Percentiles rank a stretch among this genome's conserved stretches.
Evolutionary conservation across 1,140 invertebrate genomes (phyloP).

Genomic region (Hirudo medicinalis): DNA sequence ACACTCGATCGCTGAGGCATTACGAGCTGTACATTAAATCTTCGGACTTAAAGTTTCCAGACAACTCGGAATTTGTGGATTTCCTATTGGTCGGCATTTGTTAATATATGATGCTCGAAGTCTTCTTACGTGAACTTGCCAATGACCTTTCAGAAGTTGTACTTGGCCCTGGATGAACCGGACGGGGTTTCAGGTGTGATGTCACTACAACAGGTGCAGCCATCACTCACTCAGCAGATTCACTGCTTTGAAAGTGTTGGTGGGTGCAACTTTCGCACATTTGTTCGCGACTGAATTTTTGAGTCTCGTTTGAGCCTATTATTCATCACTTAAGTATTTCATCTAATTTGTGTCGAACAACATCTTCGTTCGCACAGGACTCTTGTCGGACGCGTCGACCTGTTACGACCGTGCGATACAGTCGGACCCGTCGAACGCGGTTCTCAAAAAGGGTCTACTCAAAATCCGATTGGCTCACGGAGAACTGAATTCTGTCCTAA

Average conservation of each 20-base stretch:
- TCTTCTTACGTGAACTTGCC: background rate
- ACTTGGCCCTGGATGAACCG: slow-evolving; percentile 47
- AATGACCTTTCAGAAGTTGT: slow-evolving; percentile 40
- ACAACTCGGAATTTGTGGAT: background rate
- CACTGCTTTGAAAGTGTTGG: slow-evolving; percentile 45
- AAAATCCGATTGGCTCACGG: slow-evolving; percentile 45
- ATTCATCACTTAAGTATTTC: background rate
- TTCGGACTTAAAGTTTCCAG: background rate
- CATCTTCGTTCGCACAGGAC: slow-evolving; percentile 27
- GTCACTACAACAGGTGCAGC: slow-evolving; percentile 38
- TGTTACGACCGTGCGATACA: slow-evolving; percentile 46
- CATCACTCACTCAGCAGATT: slow-evolving; percentile 44
- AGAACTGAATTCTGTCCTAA: slow-evolving; percentile 43
- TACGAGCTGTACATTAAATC: slow-evolving; percentile 43
- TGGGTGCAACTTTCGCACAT: slow-evolving; percentile 24
- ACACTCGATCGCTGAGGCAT: slow-evolving; percentile 46
- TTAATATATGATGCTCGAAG: background rate
- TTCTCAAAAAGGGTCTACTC: slow-evolving; percentile 42
- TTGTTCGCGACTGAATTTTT: no score
- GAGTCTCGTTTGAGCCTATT: no score
- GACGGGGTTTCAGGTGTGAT: slow-evolving; percentile 49
- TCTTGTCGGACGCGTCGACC: slow-evolving; percentile 46
- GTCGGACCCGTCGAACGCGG: slow-evolving; percentile 36
- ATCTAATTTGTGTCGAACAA: background rate
- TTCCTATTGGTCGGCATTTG: background rate